Evolutionary conservation across 1,140 invertebrate species (phyloP), one percentile per base, ranked within the genome.

Genomic region (Microplitis demolitor): DNA sequence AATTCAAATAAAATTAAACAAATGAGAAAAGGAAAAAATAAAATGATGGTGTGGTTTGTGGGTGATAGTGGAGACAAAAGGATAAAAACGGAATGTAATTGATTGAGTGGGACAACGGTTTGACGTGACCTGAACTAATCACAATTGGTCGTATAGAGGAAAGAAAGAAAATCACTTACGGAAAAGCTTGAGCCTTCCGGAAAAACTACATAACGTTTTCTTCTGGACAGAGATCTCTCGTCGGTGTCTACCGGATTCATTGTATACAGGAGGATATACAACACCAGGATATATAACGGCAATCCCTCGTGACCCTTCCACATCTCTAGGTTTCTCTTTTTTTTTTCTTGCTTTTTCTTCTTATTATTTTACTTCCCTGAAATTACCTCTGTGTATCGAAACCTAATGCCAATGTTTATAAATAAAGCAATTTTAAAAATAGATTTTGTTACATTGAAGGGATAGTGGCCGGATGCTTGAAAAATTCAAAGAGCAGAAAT

Each of bases 151-250:
- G 13, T 24, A 67, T 80, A 31, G 35, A 13, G 69, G 45, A 71
- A 37, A 11, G 51, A 62, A 74, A 68, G 24, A 66, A 60, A 35
- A 67, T 58, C 67, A 89, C 91, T 92, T 74, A 94, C 93, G 87
- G 85, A 93, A 84, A 92, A 91, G 82, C 90, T 91, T 4, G 92
- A 91, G 63, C 93, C 93, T 86, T 93, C 92, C 1, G 93, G 92
- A 85, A 94, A 95, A 73, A 93, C 88, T 58, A 95, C 87, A 87
- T 94, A 94, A 73, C 93, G 88, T 79, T 91, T 92, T 76, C 88
- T 89, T 71, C 93, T 88, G 1, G 90, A 91, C 70, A 91, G 84
- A 61, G n/a, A 35, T 74, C 74, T 70, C 54, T 71, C 66, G 58
- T 69, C 67, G 61, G 69, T 58, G 34, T 69, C 39, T 24, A 16